These are phyloP conservation scores for Sarcophaga peregrina DNA, from an alignment of 1,140 invertebrate genomes.

Conservation along the genomic window DNA sequence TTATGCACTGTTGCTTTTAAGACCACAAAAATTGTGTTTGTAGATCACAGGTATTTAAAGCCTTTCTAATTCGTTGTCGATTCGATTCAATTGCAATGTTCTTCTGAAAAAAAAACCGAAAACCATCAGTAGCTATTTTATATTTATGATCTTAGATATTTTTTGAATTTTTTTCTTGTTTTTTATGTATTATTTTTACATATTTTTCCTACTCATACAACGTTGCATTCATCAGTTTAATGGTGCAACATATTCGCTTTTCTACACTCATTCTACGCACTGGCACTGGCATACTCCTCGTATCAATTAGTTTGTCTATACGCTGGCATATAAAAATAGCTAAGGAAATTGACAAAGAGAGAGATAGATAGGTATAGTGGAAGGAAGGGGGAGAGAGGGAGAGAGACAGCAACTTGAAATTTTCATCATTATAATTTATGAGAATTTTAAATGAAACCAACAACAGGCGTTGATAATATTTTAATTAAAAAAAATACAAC, in stretches of 20 bases:
- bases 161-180: neutral
- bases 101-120: too few relatives aligned
- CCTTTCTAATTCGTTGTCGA: too few relatives aligned
- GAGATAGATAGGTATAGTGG: too few relatives aligned
- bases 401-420: neutral
- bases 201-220: neutral
- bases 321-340: neutral
- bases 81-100: too few relatives aligned
- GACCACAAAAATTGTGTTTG: too few relatives aligned
- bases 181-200: neutral
- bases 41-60: too few relatives aligned
- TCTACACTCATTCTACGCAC: too few relatives aligned
- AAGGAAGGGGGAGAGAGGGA: neutral
- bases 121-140: neutral
- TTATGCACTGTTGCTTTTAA: too few relatives aligned
- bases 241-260: neutral
- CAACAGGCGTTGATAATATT: conserved; percentile 33
- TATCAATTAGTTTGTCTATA: conserved; percentile 29
- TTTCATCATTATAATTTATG: conserved; percentile 37
- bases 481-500: conserved; percentile 20
- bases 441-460: conserved; percentile 39
- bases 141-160: conserved; percentile 8
- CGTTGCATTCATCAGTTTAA: neutral
- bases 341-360: conserved; percentile 16
- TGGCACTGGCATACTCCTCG: neutral